These are phyloP conservation scores for Gnathonemus longibarbis DNA, from an alignment of 2,113 vertebrate genomes.

Conservation along the genomic window DNA sequence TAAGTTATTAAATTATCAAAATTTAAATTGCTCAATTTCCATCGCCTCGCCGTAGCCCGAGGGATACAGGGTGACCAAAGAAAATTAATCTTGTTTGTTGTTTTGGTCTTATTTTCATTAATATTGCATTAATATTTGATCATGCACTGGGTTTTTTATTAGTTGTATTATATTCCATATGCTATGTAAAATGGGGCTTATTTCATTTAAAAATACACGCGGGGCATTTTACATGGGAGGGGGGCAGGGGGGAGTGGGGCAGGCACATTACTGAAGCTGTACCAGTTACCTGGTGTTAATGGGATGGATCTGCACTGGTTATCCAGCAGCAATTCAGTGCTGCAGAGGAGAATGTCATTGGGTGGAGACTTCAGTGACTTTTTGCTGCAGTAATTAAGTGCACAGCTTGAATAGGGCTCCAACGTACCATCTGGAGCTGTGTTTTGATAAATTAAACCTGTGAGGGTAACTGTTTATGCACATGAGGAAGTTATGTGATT, in stretches of 20 bases:
- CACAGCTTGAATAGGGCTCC: not conserved
- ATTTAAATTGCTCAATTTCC: not conserved
- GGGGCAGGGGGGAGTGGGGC: not conserved
- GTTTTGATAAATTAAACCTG: slow-evolving; percentile 4
- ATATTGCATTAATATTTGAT: not conserved
- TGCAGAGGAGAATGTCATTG: not conserved
- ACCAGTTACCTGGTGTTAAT: not conserved
- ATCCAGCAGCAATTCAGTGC: not conserved
- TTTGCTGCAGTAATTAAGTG: slow-evolving; percentile 3
- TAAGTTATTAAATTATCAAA: not conserved
- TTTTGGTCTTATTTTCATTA: not conserved
- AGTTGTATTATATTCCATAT: not conserved
- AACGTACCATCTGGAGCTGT: slow-evolving; percentile 1
- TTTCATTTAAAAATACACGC: not conserved
- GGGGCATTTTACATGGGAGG: not conserved
- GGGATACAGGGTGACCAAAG: slow-evolving; percentile 7
- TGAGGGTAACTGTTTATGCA: not conserved
- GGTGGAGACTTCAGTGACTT: not conserved
- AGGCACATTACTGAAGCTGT: not conserved
- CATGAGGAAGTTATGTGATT: not conserved
- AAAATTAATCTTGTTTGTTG: not conserved
- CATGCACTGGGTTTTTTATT: not conserved
- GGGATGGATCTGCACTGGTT: not conserved
- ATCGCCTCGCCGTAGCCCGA: not conserved
- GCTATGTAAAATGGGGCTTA: not conserved